phyloP scores from a whole-genome alignment of 2,888 invertebrate genomes.

The Megaustenia siamemsis region DNA sequence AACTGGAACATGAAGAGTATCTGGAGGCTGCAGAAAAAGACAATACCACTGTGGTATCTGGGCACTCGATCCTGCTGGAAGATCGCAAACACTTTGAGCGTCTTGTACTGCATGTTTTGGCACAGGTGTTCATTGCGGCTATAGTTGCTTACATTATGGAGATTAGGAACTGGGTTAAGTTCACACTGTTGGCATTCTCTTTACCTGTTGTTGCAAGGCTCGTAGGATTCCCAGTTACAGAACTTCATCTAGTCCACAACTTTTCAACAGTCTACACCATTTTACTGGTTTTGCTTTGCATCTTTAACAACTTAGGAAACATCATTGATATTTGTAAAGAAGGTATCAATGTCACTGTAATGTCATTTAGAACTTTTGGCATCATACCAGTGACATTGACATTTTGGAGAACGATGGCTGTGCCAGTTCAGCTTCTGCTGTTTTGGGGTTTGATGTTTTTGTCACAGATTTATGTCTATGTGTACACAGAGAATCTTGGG shows the following conservation, averaged over 20 bases:
- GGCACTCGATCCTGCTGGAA: conserved; percentile 64
- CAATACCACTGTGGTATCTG: conserved; percentile 48
- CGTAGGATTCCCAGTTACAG: conserved; percentile 79
- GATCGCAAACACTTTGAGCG: conserved; percentile 72
- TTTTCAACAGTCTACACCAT: conserved; percentile 80
- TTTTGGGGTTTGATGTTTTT: conserved; percentile 82
- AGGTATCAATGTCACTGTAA: conserved; percentile 65
- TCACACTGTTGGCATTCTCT: conserved; percentile 80
- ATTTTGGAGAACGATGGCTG: conserved; percentile 80
- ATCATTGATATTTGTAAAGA: conserved; percentile 77
- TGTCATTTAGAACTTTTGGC: conserved; percentile 74
- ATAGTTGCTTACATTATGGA: conserved; percentile 79
- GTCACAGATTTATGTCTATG: conserved; percentile 79
- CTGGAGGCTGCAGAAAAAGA: conserved; percentile 55
- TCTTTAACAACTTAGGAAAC: conserved; percentile 79
- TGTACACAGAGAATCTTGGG: conserved; percentile 71
- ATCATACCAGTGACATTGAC: conserved; percentile 77
- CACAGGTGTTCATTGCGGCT: conserved; percentile 78
- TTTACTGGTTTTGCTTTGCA: conserved; percentile 79
- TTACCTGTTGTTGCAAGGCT: conserved; percentile 81
- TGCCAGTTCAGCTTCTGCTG: conserved; percentile 81
- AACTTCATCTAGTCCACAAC: conserved; percentile 80
- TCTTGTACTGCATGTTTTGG: conserved; percentile 75
- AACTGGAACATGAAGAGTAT: conserved; percentile 76
- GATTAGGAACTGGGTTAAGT: conserved; percentile 77